Evolutionary conservation across 2,113 vertebrate genomes (phyloP).

Genomic region (Grantiella picta): DNA sequence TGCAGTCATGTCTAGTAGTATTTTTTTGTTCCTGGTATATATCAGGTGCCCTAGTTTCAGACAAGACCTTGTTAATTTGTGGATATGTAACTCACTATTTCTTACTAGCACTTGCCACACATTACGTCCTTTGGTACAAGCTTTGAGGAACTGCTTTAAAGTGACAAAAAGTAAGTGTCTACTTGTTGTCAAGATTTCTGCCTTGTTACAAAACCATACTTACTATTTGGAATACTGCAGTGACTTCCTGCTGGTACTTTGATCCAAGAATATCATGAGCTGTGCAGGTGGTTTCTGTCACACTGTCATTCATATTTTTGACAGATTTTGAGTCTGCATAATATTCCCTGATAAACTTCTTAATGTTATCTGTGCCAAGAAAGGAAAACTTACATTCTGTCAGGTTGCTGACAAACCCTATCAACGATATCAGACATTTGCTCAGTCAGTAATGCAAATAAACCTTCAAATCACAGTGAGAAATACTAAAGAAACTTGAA

Average conservation of each 20-base stretch:
- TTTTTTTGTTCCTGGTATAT: neutral
- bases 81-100: neutral
- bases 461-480: neutral
- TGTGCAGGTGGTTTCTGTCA: constrained; percentile 61
- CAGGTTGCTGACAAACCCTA: constrained; percentile 46
- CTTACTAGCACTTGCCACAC: neutral
- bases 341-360: constrained; percentile 43
- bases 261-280: constrained; percentile 46
- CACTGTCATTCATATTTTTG: constrained; percentile 41
- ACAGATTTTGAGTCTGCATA: constrained; percentile 56
- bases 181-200: neutral
- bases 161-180: neutral
- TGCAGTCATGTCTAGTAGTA: neutral
- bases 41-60: neutral
- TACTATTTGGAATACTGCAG: constrained; percentile 31
- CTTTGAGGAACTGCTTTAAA: neutral
- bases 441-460: constrained; percentile 34
- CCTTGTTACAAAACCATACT: constrained; percentile 15
- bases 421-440: neutral
- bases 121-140: neutral
- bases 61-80: neutral
- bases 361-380: constrained; percentile 40
- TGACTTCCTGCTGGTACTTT: constrained; percentile 15
- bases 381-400: constrained; percentile 33
- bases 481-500: neutral